Conservation (phyloP, 2,797 vertebrate genomes). For the Ceryle rudis region DNA sequence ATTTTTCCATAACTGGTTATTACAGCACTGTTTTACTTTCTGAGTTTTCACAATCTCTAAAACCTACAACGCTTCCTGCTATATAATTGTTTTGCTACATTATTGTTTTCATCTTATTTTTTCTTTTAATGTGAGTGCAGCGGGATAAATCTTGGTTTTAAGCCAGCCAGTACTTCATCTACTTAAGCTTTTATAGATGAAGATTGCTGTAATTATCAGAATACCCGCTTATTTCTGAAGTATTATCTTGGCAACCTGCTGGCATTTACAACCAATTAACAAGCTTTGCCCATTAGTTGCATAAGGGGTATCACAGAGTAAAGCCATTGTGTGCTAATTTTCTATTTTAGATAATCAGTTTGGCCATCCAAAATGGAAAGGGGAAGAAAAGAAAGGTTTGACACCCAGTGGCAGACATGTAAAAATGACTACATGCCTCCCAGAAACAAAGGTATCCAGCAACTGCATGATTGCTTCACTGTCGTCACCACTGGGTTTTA, state of each 20-base stretch:
- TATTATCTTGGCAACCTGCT: slow-evolving; percentile 96
- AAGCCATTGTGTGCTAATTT: slow-evolving; percentile 89
- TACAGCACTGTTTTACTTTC: slow-evolving; percentile 88
- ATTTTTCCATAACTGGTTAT: slow-evolving; percentile 90
- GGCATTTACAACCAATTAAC: slow-evolving; percentile 99
- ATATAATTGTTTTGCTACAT: slow-evolving; percentile 93
- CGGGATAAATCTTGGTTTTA: slow-evolving; percentile 90
- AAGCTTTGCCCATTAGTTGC: slow-evolving; percentile 97
- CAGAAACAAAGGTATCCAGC: slow-evolving; percentile 90
- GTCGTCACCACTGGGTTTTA: slow-evolving; percentile 80
- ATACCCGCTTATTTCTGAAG: slow-evolving; percentile 99
- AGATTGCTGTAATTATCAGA: slow-evolving; percentile 99
- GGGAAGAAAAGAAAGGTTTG: slow-evolving; percentile 85
- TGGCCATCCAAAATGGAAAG: slow-evolving; percentile 84
- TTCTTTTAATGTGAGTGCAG: slow-evolving; percentile 89
- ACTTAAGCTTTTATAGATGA: slow-evolving; percentile 91
- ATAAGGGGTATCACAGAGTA: slow-evolving; percentile 86
- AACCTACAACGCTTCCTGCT: slow-evolving; percentile 86
- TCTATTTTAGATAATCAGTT: slow-evolving; percentile 90
- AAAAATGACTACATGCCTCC: slow-evolving; percentile 89
- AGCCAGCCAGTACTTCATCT: slow-evolving; percentile 89
- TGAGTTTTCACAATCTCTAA: slow-evolving; percentile 87
- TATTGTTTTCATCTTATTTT: slow-evolving; percentile 90
- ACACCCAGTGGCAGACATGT: slow-evolving; percentile 83
- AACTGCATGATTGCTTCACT: slow-evolving; percentile 88